These are phyloP conservation scores for Tolmerus cingulatus DNA, from an alignment of 2,888 invertebrate species.

Conservation along the genomic window DNA sequence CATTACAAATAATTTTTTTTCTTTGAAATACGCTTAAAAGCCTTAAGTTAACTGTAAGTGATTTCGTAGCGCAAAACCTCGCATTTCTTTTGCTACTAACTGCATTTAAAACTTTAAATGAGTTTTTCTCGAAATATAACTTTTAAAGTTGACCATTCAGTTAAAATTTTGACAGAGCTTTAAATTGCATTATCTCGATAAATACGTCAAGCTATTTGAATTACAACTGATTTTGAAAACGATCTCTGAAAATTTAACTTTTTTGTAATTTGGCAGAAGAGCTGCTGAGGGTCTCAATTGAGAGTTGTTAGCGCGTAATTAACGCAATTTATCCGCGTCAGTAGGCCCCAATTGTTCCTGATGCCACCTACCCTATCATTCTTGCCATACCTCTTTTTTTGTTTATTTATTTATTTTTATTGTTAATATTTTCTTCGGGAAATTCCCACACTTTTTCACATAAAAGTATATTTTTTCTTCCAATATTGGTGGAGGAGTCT, in stretches of 20 bases:
- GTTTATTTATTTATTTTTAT: background rate
- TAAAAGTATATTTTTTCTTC: background rate
- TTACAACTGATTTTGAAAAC: no score
- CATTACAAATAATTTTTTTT: no score
- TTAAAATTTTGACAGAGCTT: no score
- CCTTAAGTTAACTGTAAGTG: no score
- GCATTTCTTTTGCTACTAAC: no score
- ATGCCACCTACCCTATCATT: background rate
- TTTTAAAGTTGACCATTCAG: no score
- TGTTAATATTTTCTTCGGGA: background rate
- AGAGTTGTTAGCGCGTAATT: background rate
- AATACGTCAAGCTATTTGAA: no score
- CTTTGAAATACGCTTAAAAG: no score
- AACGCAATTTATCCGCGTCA: background rate
- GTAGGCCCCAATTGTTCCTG: background rate
- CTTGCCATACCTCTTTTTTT: background rate
- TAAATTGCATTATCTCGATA: no score
- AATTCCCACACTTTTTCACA: slow-evolving; percentile 11
- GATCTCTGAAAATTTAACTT: background rate
- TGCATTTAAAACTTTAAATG: background rate
- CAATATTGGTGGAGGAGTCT: background rate
- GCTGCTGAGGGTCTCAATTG: background rate
- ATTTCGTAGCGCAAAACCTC: no score
- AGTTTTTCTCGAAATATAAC: background rate
- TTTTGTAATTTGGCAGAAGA: background rate